Percentiles rank a stretch among this genome's conserved stretches.
phyloP scores from a whole-genome alignment of 2,888 invertebrate genomes.

The Seira musarum region DNA sequence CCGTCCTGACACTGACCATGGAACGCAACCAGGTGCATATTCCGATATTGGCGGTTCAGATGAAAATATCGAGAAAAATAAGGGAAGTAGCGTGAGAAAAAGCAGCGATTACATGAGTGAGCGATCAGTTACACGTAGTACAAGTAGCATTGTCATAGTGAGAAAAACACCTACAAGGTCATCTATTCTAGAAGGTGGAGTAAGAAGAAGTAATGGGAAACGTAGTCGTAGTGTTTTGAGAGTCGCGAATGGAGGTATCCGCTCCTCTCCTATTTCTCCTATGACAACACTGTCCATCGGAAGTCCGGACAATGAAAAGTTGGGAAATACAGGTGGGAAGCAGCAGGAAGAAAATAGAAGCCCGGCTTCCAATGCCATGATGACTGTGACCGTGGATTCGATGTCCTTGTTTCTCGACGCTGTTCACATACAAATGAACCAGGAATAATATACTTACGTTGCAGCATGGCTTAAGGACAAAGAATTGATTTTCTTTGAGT shows the following conservation, averaged over 20 bases:
- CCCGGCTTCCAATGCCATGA: constrained; percentile 4
- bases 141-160: constrained; percentile 10
- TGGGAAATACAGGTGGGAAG: too few relatives aligned
- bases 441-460: not conserved
- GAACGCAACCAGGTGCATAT: not conserved
- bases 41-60: not conserved
- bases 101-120: constrained; percentile 6
- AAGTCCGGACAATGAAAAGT: too few relatives aligned
- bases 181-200: not conserved
- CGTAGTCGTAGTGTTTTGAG: constrained; percentile 3
- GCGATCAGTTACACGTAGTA: not conserved
- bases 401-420: constrained; percentile 60
- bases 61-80: not conserved
- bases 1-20: constrained; percentile 5
- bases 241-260: constrained; percentile 44
- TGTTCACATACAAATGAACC: constrained; percentile 51
- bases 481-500: not conserved
- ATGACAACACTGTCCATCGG: not conserved
- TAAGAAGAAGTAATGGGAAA: not conserved
- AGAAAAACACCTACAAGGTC: constrained; percentile 33
- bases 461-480: not conserved
- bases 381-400: constrained; percentile 55
- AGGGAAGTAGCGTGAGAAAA: constrained; percentile 23
- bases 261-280: constrained; percentile 21
- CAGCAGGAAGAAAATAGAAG: not conserved